These are phyloP conservation scores for Drosophila ficusphila DNA, from an alignment of 1,140 invertebrate genomes.

Conservation along the genomic window DNA sequence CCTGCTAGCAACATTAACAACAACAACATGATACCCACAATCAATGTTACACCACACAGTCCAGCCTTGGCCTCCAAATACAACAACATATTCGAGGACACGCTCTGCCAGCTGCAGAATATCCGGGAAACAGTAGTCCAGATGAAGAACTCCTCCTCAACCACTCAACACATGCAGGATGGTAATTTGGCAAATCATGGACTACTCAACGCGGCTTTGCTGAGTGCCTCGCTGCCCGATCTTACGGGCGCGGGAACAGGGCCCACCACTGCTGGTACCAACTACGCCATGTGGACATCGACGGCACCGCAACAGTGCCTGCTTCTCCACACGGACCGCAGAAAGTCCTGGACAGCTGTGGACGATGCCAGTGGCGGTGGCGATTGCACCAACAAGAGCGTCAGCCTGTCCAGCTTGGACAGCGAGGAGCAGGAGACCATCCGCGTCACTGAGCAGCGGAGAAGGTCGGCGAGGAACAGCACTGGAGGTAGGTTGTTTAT, in stretches of 20 bases:
- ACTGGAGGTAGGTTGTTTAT: constrained; percentile 85
- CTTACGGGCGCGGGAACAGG: constrained; percentile 43
- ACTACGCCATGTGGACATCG: constrained; percentile 70
- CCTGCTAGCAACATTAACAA: constrained; percentile 36
- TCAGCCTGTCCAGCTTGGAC: constrained; percentile 86
- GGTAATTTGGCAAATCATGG: constrained; percentile 52
- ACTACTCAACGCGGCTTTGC: constrained; percentile 60
- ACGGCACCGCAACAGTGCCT: constrained; percentile 75
- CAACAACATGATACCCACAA: constrained; percentile 89
- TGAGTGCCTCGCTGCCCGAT: constrained; percentile 86
- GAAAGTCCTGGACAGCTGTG: constrained; percentile 93
- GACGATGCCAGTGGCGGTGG: constrained; percentile 86
- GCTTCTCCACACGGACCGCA: constrained; percentile 85
- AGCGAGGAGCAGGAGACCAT: constrained; percentile 86
- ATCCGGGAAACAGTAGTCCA: constrained; percentile 83
- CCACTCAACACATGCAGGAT: constrained; percentile 64
- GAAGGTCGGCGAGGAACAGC: constrained; percentile 84
- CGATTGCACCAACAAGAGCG: constrained; percentile 80
- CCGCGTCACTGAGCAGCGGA: constrained; percentile 80
- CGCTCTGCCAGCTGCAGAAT: constrained; percentile 84
- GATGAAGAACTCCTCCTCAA: constrained; percentile 79
- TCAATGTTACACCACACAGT: constrained; percentile 94
- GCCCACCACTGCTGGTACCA: constrained; percentile 13
- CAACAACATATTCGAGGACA: constrained; percentile 85
- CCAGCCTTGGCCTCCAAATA: constrained; percentile 86